phyloP scores from a whole-genome alignment of 2,797 vertebrate species.

The Sebastes jordani region DNA sequence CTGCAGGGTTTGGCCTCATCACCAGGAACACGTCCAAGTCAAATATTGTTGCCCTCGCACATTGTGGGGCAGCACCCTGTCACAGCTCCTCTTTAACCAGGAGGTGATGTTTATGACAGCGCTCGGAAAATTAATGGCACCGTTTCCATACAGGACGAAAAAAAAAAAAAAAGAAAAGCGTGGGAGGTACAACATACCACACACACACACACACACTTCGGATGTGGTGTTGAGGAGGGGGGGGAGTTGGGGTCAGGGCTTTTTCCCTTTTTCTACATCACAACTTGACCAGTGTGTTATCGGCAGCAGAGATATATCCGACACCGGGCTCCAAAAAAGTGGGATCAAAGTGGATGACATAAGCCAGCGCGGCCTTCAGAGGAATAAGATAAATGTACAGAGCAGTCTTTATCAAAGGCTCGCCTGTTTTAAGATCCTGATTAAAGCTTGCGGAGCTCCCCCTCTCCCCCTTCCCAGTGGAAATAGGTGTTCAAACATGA shows the following conservation, averaged over 20 bases:
- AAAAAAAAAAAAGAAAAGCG: neutral
- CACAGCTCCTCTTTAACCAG: conserved; percentile 59
- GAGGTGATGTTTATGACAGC: conserved; percentile 73
- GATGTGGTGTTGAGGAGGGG: neutral
- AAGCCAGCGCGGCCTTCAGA: conserved; percentile 72
- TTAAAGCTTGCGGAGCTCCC: conserved; percentile 68
- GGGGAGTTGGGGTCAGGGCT: neutral
- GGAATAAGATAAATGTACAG: conserved; percentile 77
- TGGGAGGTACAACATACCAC: conserved; percentile 44
- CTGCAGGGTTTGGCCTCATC: conserved; percentile 72
- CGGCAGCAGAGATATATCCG: conserved; percentile 54
- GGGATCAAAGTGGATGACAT: conserved; percentile 81
- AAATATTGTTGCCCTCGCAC: conserved; percentile 77
- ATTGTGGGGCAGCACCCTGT: conserved; percentile 62
- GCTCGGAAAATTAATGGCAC: conserved; percentile 68
- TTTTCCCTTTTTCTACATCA: conserved; percentile 32
- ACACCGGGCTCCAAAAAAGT: conserved; percentile 54
- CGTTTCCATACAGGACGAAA: conserved; percentile 46
- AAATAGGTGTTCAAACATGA: conserved; percentile 86
- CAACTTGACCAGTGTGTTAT: conserved; percentile 66
- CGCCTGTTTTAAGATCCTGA: conserved; percentile 78
- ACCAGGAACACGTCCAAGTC: conserved; percentile 74
- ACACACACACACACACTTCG: conserved; percentile 35
- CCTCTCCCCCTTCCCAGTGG: conserved; percentile 65
- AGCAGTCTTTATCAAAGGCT: conserved; percentile 79